Conservation (phyloP, 2,888 invertebrate genomes). For the Adela reaumurella region DNA sequence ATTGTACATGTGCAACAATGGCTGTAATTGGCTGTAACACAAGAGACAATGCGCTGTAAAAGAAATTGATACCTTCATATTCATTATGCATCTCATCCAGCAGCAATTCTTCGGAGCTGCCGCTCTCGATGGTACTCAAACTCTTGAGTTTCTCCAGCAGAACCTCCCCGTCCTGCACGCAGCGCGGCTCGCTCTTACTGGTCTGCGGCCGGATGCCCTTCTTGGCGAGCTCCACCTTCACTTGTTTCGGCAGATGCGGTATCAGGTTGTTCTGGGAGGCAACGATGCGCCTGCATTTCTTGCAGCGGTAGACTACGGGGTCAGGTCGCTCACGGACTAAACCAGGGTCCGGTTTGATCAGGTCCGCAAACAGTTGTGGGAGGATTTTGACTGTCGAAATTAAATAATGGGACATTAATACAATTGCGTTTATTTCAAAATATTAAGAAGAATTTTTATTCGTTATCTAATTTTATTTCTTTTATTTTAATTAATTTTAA, state of each 20-base stretch:
- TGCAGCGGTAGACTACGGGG: slow-evolving; percentile 80
- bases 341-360: slow-evolving; percentile 79
- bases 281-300: slow-evolving; percentile 76
- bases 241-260: slow-evolving; percentile 56
- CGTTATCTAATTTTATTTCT: too few species aligned
- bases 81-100: not conserved
- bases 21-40: too few species aligned
- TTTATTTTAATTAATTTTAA: too few species aligned
- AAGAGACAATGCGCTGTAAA: too few species aligned
- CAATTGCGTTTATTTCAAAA: too few species aligned
- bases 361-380: slow-evolving; percentile 71
- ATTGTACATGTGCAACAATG: too few species aligned
- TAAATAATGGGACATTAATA: too few species aligned
- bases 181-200: slow-evolving; percentile 21
- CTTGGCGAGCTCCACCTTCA: slow-evolving; percentile 33
- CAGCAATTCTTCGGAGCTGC: slow-evolving; percentile 4
- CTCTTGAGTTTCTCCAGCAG: slow-evolving; percentile 31
- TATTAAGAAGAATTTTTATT: too few species aligned
- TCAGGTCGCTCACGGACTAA: slow-evolving; percentile 72
- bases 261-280: slow-evolving; percentile 78
- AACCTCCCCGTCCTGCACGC: slow-evolving; percentile 13
- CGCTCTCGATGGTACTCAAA: slow-evolving; percentile 26
- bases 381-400: slow-evolving; percentile 81
- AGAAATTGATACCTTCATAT: not conserved
- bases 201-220: slow-evolving; percentile 35